These are phyloP conservation scores for Actenoides hombroni DNA, from an alignment of 2,113 vertebrate genomes.

Conservation along the genomic window DNA sequence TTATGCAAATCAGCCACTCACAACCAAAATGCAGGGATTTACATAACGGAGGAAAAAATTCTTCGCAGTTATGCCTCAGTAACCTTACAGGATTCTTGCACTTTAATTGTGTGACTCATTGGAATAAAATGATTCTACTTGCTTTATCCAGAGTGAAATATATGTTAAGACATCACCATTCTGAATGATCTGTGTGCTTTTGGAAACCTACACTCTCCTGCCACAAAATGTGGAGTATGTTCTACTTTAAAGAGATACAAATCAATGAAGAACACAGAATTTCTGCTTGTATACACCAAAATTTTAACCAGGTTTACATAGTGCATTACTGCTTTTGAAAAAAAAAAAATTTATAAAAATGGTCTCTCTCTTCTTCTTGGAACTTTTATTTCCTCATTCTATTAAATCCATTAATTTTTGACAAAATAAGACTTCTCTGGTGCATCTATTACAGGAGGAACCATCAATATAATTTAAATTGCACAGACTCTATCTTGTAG, in stretches of 20 bases:
- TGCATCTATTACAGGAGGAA: neutral
- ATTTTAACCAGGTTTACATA: neutral
- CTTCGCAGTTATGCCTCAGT: constrained; percentile 31
- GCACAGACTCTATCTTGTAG: neutral
- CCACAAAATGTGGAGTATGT: neutral
- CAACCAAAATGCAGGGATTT: constrained; percentile 45
- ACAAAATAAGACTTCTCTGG: neutral
- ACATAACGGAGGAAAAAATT: constrained; percentile 46
- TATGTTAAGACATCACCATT: neutral
- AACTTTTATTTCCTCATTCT: neutral
- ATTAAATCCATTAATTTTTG: neutral
- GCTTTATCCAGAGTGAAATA: constrained; percentile 30
- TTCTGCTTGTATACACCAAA: neutral
- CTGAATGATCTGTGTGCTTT: neutral
- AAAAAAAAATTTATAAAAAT: neutral
- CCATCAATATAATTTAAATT: neutral
- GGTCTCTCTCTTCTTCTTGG: neutral
- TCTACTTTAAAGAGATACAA: neutral
- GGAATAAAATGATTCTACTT: constrained; percentile 24
- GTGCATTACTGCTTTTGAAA: neutral
- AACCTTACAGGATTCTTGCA: constrained; percentile 22
- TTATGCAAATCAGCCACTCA: constrained; percentile 59
- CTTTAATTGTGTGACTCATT: constrained; percentile 60
- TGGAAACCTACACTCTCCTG: neutral
- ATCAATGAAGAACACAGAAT: neutral